Evolutionary conservation across 2,797 vertebrate genomes (phyloP).

Genomic region (Bryconaethiops microstoma): DNA sequence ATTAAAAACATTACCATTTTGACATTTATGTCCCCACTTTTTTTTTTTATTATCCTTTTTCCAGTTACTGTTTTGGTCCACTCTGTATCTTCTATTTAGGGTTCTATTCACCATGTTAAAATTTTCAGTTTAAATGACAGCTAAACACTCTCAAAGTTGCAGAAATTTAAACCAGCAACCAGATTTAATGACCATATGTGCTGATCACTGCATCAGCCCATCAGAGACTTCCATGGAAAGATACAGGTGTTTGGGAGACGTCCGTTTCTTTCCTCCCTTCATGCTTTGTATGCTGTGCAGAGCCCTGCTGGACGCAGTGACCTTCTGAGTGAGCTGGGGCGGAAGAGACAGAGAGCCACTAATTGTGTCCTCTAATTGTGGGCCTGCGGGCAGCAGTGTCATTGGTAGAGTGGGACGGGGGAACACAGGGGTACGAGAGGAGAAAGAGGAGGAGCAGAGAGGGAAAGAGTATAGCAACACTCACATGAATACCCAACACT

Average conservation of each 20-base stretch:
- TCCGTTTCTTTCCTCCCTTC: not conserved
- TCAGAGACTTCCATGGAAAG: not conserved
- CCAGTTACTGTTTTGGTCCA: too few species aligned
- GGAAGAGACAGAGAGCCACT: slow-evolving; percentile 65
- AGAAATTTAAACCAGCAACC: not conserved
- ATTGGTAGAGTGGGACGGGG: slow-evolving; percentile 62
- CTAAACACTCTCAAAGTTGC: too few species aligned
- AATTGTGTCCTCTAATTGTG: slow-evolving; percentile 69
- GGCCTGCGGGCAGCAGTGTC: slow-evolving; percentile 69
- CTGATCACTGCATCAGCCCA: not conserved
- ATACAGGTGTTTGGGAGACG: slow-evolving; percentile 24
- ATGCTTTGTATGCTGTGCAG: slow-evolving; percentile 33
- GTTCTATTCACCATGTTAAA: too few species aligned
- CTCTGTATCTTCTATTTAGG: too few species aligned
- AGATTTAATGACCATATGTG: not conserved
- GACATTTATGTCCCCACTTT: too few species aligned
- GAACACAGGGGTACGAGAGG: slow-evolving; percentile 32
- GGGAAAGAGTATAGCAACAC: not conserved
- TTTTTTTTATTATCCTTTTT: too few species aligned
- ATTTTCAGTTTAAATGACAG: too few species aligned
- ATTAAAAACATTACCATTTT: too few species aligned
- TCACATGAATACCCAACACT: slow-evolving; percentile 4
- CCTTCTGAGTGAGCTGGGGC: slow-evolving; percentile 76
- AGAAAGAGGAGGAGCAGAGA: slow-evolving; percentile 4
- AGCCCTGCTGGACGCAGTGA: slow-evolving; percentile 50